Base-by-base conservation (phyloP, 1,140 invertebrate genomes). In the Heliconius nattereri region DNA sequence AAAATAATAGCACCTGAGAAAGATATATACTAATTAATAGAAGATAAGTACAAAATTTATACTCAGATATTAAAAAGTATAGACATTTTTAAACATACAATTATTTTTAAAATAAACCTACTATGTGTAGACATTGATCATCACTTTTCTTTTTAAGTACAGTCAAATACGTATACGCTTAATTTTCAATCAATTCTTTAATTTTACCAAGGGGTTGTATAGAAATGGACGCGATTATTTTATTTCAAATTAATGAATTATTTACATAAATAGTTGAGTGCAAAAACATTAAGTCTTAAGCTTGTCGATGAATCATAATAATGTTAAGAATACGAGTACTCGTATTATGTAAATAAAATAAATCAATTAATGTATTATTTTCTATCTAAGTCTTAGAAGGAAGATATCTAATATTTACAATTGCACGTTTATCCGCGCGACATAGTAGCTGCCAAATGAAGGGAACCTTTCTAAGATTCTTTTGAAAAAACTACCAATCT, bases 391-490 rank as follows among this genome's bases (percentile, higher is more conserved):
- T 87, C 88, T 91, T 90, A 92, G 76, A 89, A 82, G 84, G 89
- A 89, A 81, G 86, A 87, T 92, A 91, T 82, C 84, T 91, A 91
- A 87, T 81, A 93, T 94, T 92, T 94, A 94, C 91, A 94, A 88
- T 83, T 86, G 89, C 91, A 92, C 91, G 86, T 66, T 32, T 76
- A 77, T 57, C 83, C 80, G 90, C 91, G 90, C 90, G 82, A 88
- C 83, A 86, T 84, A 86, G 71, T 88, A 94, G 91, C 91, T 94
- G 92, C 89, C 89, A 84, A 83, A 81, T 85, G 90, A 92, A 92
- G 89, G 89, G 89, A 89, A 91, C 81, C 73, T 85, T 85, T 83
- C 80, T 73, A 80, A 87, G 81, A 83, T 82, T 80, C 83, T 81
- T 83, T 84, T 85, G 83, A 87, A 85, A 66, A 83, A 85, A 86